These are phyloP conservation scores for Microtus pennsylvanicus DNA, from an alignment of 2,113 vertebrate species.

Conservation along the genomic window DNA sequence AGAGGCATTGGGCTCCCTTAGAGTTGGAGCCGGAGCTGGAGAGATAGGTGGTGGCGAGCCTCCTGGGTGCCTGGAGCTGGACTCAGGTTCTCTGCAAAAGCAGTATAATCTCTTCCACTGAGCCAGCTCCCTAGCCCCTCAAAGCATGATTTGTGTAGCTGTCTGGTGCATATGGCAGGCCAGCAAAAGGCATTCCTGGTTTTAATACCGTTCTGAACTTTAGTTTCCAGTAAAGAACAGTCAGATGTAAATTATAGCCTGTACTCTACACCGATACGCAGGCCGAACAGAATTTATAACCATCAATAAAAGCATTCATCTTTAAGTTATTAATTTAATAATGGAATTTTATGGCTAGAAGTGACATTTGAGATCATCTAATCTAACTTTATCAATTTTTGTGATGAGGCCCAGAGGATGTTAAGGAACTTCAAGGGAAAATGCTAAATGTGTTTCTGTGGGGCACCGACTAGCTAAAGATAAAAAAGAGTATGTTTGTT, in stretches of 20 bases:
- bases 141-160: neutral
- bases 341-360: constrained; percentile 59
- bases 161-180: neutral
- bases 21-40: neutral
- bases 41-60: no score
- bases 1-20: neutral
- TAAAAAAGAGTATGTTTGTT: neutral
- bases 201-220: constrained; percentile 51
- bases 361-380: constrained; percentile 63
- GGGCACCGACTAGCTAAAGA: neutral
- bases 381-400: constrained; percentile 68
- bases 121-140: neutral
- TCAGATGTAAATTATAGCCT: constrained; percentile 61
- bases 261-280: neutral
- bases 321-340: constrained; percentile 69
- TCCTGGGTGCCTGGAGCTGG: neutral
- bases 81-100: no score
- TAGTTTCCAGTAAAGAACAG: constrained; percentile 56
- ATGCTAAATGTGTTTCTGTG: neutral
- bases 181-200: neutral
- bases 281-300: constrained; percentile 69
- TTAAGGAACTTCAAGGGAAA: constrained; percentile 27
- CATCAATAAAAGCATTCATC: constrained; percentile 64
- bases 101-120: neutral
- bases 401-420: constrained; percentile 27